These are phyloP conservation scores for Leptosomus discolor DNA, from an alignment of 2,113 vertebrate genomes.

Conservation along the genomic window DNA sequence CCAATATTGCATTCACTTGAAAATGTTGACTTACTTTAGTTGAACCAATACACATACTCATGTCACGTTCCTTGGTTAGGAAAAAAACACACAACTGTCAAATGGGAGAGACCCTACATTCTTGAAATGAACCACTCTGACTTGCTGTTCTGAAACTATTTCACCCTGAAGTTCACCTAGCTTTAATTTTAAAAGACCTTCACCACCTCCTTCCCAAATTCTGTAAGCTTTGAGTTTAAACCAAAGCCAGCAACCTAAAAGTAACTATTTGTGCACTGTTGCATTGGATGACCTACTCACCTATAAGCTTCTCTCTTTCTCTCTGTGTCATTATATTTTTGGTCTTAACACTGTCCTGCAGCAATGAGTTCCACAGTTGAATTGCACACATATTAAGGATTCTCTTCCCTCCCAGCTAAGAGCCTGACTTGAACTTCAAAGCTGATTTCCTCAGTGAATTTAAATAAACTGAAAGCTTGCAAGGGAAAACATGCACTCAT, in stretches of 20 bases:
- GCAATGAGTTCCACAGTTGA: background rate
- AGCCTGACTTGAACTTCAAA: background rate
- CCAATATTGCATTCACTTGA: background rate
- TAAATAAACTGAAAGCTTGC: background rate
- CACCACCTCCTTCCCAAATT: background rate
- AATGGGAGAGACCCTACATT: fast-evolving
- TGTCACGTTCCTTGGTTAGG: background rate
- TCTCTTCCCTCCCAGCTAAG: background rate
- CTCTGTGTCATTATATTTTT: background rate
- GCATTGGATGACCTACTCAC: background rate
- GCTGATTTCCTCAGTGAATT: background rate
- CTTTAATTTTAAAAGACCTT: background rate
- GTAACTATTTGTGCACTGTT: background rate
- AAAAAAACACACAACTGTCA: background rate
- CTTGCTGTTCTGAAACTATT: background rate
- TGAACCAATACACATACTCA: background rate
- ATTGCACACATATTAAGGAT: background rate
- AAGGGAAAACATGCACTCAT: background rate
- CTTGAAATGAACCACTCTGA: background rate
- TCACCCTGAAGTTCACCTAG: background rate
- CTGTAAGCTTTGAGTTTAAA: background rate
- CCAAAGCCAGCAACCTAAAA: background rate
- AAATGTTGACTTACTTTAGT: background rate
- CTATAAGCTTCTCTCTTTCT: background rate
- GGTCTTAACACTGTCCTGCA: background rate